These are phyloP conservation scores for Netelia inedita DNA, from an alignment of 2,888 invertebrate species.

Conservation along the genomic window DNA sequence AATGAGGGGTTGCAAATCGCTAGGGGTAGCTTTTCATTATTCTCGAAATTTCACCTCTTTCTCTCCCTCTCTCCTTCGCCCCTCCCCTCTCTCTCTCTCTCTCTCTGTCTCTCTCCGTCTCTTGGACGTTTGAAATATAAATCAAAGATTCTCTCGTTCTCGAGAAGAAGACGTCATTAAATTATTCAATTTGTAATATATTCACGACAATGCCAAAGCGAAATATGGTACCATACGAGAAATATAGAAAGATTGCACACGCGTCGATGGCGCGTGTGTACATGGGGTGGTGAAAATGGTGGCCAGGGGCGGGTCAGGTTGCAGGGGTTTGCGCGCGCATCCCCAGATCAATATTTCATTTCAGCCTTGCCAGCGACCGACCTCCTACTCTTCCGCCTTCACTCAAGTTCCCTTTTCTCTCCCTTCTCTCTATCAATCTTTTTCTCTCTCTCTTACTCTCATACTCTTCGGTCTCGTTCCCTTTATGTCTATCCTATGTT, in stretches of 20 bases:
- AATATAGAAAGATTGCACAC: slow-evolving; percentile 8
- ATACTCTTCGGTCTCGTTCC: slow-evolving; percentile 16
- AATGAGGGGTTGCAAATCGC: neutral
- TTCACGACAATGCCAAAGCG: slow-evolving; percentile 5
- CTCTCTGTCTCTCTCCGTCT: neutral
- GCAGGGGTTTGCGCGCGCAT: slow-evolving; percentile 84
- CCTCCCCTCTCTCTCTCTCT: neutral
- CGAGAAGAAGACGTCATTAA: slow-evolving; percentile 34
- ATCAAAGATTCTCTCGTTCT: neutral
- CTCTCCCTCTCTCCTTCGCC: no score
- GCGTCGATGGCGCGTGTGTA: slow-evolving; percentile 17
- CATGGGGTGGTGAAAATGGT: slow-evolving; percentile 76
- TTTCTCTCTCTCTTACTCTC: slow-evolving; percentile 31
- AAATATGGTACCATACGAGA: slow-evolving; percentile 18
- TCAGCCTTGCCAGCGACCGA: slow-evolving; percentile 79
- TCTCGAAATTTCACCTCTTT: neutral
- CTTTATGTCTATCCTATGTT: slow-evolving; percentile 20
- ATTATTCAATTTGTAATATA: slow-evolving; percentile 33
- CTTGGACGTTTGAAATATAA: neutral
- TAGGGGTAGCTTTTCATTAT: neutral
- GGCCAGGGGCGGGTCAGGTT: slow-evolving; percentile 77
- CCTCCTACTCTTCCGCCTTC: slow-evolving; percentile 69
- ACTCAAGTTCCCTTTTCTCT: slow-evolving; percentile 58
- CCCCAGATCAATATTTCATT: slow-evolving; percentile 85
- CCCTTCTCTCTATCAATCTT: slow-evolving; percentile 54